phyloP scores from a whole-genome alignment of 2,797 vertebrate species.

The Myotis vivesi region DNA sequence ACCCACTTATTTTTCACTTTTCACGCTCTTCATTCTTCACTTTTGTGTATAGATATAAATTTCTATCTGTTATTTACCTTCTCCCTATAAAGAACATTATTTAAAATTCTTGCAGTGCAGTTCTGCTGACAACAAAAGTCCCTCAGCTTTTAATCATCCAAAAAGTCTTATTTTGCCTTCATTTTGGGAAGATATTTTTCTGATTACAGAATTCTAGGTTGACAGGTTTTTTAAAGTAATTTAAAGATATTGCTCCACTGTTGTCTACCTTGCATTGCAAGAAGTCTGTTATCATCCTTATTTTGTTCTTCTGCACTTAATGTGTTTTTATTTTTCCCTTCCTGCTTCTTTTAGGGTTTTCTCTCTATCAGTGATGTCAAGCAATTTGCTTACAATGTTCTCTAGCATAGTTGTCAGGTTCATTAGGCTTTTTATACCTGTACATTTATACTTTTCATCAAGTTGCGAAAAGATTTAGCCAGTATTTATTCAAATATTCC shows the following conservation, averaged over 20 bases:
- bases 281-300: not conserved
- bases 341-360: not conserved
- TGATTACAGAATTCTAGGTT: not conserved
- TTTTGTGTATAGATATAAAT: slow-evolving; percentile 1
- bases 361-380: not conserved
- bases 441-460: not conserved
- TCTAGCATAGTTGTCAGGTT: not conserved
- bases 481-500: not conserved
- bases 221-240: not conserved
- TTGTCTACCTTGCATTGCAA: not conserved
- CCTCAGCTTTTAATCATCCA: not conserved
- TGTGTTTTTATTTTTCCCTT: not conserved
- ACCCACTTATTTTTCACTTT: not conserved
- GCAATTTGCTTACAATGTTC: not conserved
- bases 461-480: not conserved
- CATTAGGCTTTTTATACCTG: not conserved
- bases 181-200: slow-evolving; percentile 7
- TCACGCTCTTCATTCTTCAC: not conserved
- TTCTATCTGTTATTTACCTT: not conserved
- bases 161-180: not conserved
- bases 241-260: not conserved
- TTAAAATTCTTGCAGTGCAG: not conserved
- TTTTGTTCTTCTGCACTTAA: not conserved
- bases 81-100: not conserved
- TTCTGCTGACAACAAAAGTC: not conserved